These are phyloP conservation scores for Hypanus sabinus DNA, from an alignment of 2,113 vertebrate species.

Conservation along the genomic window DNA sequence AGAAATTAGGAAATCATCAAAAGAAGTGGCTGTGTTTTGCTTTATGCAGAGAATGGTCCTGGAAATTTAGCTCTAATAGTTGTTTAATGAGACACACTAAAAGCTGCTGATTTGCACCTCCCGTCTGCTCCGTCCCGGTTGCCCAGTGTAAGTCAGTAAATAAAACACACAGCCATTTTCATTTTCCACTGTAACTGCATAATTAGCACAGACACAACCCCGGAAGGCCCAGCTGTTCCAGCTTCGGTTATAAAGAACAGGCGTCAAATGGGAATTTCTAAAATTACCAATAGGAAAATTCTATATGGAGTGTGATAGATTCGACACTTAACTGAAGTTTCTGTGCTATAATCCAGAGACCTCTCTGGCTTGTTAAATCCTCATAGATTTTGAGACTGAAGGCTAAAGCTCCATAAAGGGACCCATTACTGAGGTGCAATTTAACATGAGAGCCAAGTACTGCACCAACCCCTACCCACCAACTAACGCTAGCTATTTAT, in stretches of 20 bases:
- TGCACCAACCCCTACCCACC: neutral
- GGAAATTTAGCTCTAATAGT: neutral
- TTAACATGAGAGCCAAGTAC: neutral
- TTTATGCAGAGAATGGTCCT: neutral
- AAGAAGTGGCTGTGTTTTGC: neutral
- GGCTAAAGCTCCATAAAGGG: neutral
- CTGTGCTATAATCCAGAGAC: neutral
- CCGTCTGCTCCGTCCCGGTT: neutral
- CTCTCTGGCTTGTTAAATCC: neutral
- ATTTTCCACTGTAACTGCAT: neutral
- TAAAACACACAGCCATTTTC: neutral
- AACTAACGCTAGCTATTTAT: constrained; percentile 22
- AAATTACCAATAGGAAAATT: constrained; percentile 15
- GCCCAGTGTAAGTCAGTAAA: neutral
- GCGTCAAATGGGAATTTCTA: constrained; percentile 14
- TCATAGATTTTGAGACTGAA: neutral
- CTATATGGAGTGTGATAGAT: neutral
- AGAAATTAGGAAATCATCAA: neutral
- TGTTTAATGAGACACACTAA: neutral
- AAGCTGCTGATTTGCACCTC: neutral
- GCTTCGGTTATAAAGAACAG: neutral
- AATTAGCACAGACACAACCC: neutral
- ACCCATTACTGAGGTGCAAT: no score
- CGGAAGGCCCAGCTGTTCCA: neutral
- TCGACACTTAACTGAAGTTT: neutral